These are phyloP conservation scores for Acrocephalus scirpaceus DNA, from an alignment of 2,797 vertebrate species.

Conservation along the genomic window DNA sequence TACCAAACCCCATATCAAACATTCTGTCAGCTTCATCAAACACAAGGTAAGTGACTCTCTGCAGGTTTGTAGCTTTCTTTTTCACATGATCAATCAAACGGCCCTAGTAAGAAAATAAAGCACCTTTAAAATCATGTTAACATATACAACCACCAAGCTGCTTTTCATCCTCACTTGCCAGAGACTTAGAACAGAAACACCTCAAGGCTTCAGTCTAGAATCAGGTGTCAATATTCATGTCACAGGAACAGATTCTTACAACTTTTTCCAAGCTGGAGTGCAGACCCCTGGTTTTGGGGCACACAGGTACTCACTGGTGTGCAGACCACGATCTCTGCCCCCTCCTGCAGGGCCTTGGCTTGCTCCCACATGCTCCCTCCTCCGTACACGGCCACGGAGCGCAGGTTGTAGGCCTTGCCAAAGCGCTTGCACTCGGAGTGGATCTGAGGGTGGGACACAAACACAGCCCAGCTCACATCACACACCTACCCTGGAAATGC, in stretches of 20 bases:
- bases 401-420: constrained; percentile 95
- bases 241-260: not conserved
- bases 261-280: not conserved
- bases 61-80: constrained; percentile 98
- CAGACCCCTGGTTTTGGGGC: not conserved
- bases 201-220: not conserved
- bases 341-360: constrained; percentile 97
- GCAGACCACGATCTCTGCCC: constrained; percentile 97
- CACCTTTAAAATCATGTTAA: not conserved
- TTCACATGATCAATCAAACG: constrained; percentile 98
- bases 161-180: not conserved
- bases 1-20: constrained; percentile 99
- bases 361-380: constrained; percentile 99
- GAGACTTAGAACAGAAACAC: not conserved
- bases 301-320: constrained; percentile 87
- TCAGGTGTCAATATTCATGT: not conserved
- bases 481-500: not conserved
- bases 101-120: constrained; percentile 78
- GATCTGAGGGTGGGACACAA: constrained; percentile 78
- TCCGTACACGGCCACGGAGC: constrained; percentile 97
- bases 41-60: constrained; percentile 95
- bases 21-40: constrained; percentile 99
- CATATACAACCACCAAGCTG: not conserved
- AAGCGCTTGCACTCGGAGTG: constrained; percentile 97
- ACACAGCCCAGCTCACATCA: not conserved